Base-by-base conservation (phyloP, 2,888 invertebrate species). In the Eubasilissa splendida region DNA sequence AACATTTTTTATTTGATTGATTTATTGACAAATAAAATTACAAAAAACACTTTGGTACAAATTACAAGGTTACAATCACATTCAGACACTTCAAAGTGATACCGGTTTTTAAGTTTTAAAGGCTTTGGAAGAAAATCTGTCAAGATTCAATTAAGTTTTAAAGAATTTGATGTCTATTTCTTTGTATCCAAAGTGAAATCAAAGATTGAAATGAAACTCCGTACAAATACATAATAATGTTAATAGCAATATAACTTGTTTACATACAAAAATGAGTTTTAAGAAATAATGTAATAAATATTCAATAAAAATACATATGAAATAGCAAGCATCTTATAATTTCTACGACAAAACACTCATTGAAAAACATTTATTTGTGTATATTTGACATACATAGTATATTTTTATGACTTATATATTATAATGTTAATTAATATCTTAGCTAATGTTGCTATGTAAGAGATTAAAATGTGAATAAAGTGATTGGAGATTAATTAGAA, bases 11-110 rank as follows among this genome's bases (percentile, higher is more conserved):
- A 89, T 88, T 91, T 70, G 54, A 70, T 91, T 90, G 90, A 90
- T 90, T 90, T 88, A 90, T 84, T 84, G 82, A 90, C 88, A 90
- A 90, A 90, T 90, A 89, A 90, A 89, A 89, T 83, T 83, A 82
- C 84, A 84, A 82, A 22, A 84, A 90, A 90, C 90, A 90, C 90
- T 91, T 90, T 91, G 90, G 90, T 90, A 90, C 90, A 90, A 89
- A 89, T 80, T 80, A 77, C 63, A 77, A 65, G 77, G 65, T 77
- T 80, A 76, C 56, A 76, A 76, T 80, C 76, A 76, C 58, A 68
- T 66, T 33, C 56, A 42, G 59, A 78, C 71, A 58, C 31, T 54
- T 14, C n/a, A 59, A n/a, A 74, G 58, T 59, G 56, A 59, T 58
- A 10, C 70, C 9, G 14, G 52, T 31, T 22, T 22, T 22, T 22